Conservation (phyloP, 2,888 invertebrate species). For the Andrena haemorrhoa region DNA sequence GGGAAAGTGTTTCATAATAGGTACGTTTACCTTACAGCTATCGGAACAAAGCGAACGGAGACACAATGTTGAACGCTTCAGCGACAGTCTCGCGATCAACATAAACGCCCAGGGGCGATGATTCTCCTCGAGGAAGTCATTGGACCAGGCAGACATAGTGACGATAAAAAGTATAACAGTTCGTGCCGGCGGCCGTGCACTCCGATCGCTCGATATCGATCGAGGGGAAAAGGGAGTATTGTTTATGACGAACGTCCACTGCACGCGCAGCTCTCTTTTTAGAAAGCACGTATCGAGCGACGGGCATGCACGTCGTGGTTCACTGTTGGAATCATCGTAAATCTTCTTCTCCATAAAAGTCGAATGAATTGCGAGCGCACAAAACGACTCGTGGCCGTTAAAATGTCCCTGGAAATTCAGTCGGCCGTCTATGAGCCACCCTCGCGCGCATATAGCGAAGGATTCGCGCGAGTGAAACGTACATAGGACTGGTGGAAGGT, state of each 20-base stretch:
- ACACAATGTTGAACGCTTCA: neutral
- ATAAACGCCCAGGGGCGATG: neutral
- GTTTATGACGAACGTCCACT: conserved; percentile 63
- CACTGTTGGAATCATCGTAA: conserved; percentile 78
- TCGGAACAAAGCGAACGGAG: neutral
- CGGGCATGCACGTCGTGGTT: conserved; percentile 25
- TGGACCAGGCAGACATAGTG: conserved; percentile 1
- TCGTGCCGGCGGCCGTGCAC: conserved; percentile 11
- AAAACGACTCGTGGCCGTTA: conserved; percentile 59
- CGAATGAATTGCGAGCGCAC: conserved; percentile 73
- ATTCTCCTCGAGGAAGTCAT: conserved; percentile 3
- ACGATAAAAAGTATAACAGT: conserved; percentile 46
- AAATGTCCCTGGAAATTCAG: conserved; percentile 67
- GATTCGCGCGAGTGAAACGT: neutral
- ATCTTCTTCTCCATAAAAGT: conserved; percentile 81
- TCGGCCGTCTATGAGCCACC: conserved; percentile 26
- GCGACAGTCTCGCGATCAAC: neutral
- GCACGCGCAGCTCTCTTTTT: conserved; percentile 21
- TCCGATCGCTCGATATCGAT: conserved; percentile 45
- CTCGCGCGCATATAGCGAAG: conserved; percentile 20
- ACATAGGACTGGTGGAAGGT: neutral
- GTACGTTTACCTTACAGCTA: no score
- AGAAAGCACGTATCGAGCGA: conserved; percentile 26
- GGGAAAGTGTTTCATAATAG: no score
- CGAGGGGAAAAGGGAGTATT: conserved; percentile 41